Conservation (phyloP, 2,113 vertebrate species). For the Vidua chalybeata region DNA sequence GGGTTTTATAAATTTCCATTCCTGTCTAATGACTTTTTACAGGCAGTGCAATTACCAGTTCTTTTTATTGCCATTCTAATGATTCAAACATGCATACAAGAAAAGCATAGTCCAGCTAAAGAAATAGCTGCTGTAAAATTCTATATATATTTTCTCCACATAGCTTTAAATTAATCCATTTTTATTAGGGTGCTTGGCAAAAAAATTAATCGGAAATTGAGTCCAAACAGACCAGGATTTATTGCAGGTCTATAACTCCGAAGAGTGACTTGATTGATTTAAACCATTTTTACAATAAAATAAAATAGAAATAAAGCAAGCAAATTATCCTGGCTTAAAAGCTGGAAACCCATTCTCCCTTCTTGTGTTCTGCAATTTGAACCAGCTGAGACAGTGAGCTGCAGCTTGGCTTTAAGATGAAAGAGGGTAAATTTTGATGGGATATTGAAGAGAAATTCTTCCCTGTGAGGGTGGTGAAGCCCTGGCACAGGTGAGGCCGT, state of each 20-base stretch:
- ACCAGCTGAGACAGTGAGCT: neutral
- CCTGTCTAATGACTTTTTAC: constrained; percentile 22
- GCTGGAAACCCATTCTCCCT: neutral
- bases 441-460: neutral
- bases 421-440: neutral
- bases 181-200: constrained; percentile 42
- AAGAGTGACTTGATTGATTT: constrained; percentile 31
- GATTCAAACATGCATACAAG: neutral
- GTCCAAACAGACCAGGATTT: constrained; percentile 25
- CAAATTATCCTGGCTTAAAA: constrained; percentile 27
- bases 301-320: neutral
- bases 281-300: constrained; percentile 7
- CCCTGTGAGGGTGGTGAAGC: neutral
- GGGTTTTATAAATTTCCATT: neutral
- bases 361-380: neutral
- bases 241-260: neutral
- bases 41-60: constrained; percentile 6
- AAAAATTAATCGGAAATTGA: neutral
- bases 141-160: neutral
- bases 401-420: neutral
- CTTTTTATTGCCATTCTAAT: constrained; percentile 16
- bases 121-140: constrained; percentile 23
- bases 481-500: neutral
- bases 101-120: neutral
- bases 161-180: constrained; percentile 39